Base-by-base conservation (phyloP, 2,113 vertebrate genomes). In the Epinephelus lanceolatus region DNA sequence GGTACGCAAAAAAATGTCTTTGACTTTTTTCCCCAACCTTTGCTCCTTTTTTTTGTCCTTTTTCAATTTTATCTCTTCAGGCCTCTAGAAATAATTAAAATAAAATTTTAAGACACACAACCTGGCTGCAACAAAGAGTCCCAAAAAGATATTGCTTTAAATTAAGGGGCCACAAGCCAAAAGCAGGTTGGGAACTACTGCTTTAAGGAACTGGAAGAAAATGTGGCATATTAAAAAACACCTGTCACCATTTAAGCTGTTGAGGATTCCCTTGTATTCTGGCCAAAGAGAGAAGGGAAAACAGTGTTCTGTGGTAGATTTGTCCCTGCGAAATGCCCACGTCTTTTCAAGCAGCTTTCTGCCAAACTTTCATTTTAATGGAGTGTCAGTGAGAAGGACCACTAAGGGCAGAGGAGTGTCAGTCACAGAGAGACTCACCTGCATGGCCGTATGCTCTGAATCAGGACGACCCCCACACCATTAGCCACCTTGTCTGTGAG, bases 401-500 rank as follows among this genome's bases (percentile, higher is more conserved):
- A 9, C 18, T 18, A 15, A 30, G 25, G 37, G 30, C 12, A 14
- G 9, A 5, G 1, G n/a, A 9, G n/a, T 23, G 45, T 71, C 27
- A 21, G 30, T 30, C 71, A 27, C 17, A 76, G 17, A 21, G 37
- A 47, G 13, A 49, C 97, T 97, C 92, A 98, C 97, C 92, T 93
- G 90, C 96, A 97, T 0, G 97, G 97, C 7, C 96, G 93, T 40
- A 97, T 75, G 81, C 92, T 94, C 94, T 98, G 97, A 83, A 97
- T 97, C 0, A 57, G 21, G 90, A 98, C 94, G 74, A 98, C 95
- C 0, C 94, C 97, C 61, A 97, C 59, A 1, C 97, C 97, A 0
- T 97, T 98, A 78, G 96, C 96, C 66, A 98, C 91, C 88, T 98
- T 98, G 72, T 98, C 97, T 0, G 95, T 97, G 88, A 98, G 96